Evolutionary conservation across 1,140 invertebrate genomes (phyloP).

Genomic region (Eumeta japonica): DNA sequence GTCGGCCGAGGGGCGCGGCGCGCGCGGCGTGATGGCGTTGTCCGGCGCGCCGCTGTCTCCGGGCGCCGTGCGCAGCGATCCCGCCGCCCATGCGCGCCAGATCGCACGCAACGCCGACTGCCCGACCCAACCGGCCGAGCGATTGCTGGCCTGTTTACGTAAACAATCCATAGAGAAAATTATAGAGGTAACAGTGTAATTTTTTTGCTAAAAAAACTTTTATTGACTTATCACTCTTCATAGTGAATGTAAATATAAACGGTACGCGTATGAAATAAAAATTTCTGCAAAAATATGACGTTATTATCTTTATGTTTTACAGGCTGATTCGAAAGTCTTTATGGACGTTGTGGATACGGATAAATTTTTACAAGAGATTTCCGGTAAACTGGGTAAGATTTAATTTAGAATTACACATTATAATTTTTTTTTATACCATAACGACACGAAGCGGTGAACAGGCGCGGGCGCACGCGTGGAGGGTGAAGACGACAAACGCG

Average conservation of each 20-base stretch:
- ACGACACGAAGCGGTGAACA: constrained; percentile 7
- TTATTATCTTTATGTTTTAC: constrained; percentile 10
- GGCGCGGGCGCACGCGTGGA: constrained; percentile 61
- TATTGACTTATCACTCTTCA: no score
- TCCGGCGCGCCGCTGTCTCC: constrained; percentile 67
- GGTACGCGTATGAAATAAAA: no score
- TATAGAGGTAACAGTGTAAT: constrained; percentile 18
- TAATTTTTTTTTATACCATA: background rate
- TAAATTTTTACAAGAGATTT: constrained; percentile 34
- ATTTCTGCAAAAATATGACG: background rate
- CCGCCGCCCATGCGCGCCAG: constrained; percentile 47
- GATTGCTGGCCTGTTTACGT: constrained; percentile 62
- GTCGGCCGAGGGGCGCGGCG: constrained; percentile 42
- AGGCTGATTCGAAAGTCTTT: constrained; percentile 36
- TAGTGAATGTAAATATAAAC: no score
- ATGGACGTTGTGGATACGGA: constrained; percentile 29
- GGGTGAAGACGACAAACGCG: constrained; percentile 61
- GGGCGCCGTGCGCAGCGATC: constrained; percentile 62
- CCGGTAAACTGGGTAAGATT: constrained; percentile 27
- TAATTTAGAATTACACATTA: background rate
- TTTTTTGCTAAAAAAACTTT: constrained; percentile 4
- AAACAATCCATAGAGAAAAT: constrained; percentile 38
- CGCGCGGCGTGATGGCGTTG: constrained; percentile 65
- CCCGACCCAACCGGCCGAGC: constrained; percentile 48
- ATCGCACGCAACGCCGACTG: constrained; percentile 60